Evolutionary conservation across 2,797 vertebrate species (phyloP), one percentile per base, ranked within the genome.

Genomic region (Liasis olivaceus): DNA sequence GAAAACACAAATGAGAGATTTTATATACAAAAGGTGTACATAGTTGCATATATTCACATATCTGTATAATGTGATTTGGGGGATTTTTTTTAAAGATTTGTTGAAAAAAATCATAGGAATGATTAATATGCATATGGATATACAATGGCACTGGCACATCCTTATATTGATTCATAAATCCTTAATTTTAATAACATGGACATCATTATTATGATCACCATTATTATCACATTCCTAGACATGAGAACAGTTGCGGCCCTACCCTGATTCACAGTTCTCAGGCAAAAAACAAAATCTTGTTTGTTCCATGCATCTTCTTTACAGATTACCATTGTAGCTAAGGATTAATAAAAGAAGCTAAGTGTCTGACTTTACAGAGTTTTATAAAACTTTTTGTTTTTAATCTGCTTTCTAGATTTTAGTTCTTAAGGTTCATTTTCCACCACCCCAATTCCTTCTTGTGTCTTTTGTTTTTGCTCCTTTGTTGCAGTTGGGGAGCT

Each of bases 401-500:
- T 4, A 24, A 81, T 81, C 36, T 11, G 36, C 12, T 26, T 84
- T 69, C 15, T 14, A 28, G 14, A 91, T 85, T 89, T 94, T 90
- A 89, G 36, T 94, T 88, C 66, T 62, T 85, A 86, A 54, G 36
- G 24, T 22, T 84, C 91, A 56, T 92, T 85, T 89, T 90, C 85
- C 59, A 4, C 31, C 87, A 24, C 85, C 88, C 20, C 86, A 3
- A 8, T 20, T 88, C 47, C 14, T 92, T 93, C 64, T 24, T 8
- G 89, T 5, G 15, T 81, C 8, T 85, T 84, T 87, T 47, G 36
- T 85, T 95, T 95, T 84, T 11, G 26, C 42, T 8, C 69, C 95
- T 95, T 92, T 96, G 91, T 93, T 92, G n/a, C 93, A 96, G 90
- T 51, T 92, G 91, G 20, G 51, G 91, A 92, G 94, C 96, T 96